Conservation (phyloP, 2,113 vertebrate genomes). For the Carassius auratus region DNA sequence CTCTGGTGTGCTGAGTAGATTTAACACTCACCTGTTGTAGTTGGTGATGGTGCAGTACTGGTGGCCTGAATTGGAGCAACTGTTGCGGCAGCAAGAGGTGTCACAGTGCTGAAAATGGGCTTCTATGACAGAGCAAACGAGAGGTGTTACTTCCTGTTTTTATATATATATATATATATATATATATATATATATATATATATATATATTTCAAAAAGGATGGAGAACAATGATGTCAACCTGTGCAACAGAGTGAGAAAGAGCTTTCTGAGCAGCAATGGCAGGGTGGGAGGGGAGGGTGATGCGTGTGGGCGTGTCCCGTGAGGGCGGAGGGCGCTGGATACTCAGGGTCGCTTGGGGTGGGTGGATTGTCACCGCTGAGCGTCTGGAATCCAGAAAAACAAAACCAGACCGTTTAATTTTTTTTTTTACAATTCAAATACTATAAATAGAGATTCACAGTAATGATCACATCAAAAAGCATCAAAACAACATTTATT, state of each 20-base stretch:
- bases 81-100: constrained; percentile 93
- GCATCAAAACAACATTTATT: too few species aligned
- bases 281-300: constrained; percentile 92
- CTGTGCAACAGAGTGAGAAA: constrained; percentile 93
- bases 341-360: constrained; percentile 88
- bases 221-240: constrained; percentile 64
- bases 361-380: constrained; percentile 88
- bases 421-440: too few species aligned
- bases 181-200: too few species aligned
- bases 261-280: constrained; percentile 86
- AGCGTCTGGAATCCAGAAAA: constrained; percentile 73
- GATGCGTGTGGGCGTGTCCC: constrained; percentile 86
- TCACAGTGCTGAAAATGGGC: constrained; percentile 93
- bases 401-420: neutral
- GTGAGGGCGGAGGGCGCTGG: constrained; percentile 84
- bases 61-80: constrained; percentile 96
- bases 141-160: neutral
- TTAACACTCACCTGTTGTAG: constrained; percentile 80
- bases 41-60: constrained; percentile 90
- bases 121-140: constrained; percentile 75
- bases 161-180: too few species aligned
- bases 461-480: too few species aligned
- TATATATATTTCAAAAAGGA: neutral
- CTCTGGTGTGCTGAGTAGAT: neutral
- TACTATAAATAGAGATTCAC: neutral